phyloP scores from a whole-genome alignment of 2,113 vertebrate species.

The Miniopterus natalensis region DNA sequence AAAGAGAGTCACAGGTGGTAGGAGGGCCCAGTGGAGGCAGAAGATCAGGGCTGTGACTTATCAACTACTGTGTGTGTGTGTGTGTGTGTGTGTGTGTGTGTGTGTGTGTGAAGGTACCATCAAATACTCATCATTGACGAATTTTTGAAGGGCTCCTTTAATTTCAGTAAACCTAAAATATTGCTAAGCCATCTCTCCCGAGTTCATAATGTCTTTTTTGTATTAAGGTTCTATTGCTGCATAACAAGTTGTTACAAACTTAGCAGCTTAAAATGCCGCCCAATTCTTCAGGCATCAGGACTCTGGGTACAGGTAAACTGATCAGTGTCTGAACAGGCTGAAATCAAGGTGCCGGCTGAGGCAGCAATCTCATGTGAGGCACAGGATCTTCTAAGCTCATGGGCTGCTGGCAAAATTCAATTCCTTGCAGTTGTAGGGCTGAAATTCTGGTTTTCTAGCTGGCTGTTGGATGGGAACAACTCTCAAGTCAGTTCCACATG shows the following conservation, averaged over 20 bases:
- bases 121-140: background rate
- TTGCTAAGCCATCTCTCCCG: background rate
- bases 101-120: background rate
- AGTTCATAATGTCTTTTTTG: background rate
- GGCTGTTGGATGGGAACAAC: background rate
- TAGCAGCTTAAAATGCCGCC: background rate
- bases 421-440: background rate
- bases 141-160: conserved; percentile 2
- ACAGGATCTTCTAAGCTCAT: background rate
- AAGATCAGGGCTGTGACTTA: background rate
- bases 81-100: background rate
- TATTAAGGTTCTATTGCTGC: background rate
- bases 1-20: background rate
- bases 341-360: background rate
- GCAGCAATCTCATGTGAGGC: background rate
- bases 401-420: background rate
- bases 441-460: background rate
- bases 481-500: background rate
- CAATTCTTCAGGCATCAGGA: background rate
- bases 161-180: background rate
- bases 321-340: background rate
- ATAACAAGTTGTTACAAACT: background rate
- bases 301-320: background rate
- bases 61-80: background rate
- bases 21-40: background rate